Evolutionary conservation across 2,113 vertebrate species (phyloP), one percentile per base, ranked within the genome.

Genomic region (Festucalex cinctus): DNA sequence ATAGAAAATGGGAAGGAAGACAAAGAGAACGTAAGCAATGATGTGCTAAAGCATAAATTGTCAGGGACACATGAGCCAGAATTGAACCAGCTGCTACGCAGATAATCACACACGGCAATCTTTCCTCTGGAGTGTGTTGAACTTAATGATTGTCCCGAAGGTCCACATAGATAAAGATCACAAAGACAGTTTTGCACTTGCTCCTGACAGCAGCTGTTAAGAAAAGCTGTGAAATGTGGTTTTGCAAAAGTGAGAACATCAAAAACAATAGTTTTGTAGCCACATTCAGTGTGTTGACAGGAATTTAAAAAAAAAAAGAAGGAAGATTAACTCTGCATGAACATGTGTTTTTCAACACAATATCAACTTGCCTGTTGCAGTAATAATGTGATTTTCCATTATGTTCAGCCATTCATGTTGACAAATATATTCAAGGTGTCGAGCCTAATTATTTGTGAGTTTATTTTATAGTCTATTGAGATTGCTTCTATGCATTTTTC

Each of bases 401-500:
- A 41, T 17, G 43, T 58, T 48, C 39, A 36, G 13, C 73, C 73
- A 48, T 37, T 76, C 39, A 4, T n/a, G 49, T 43, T n/a, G 36
- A 54, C 17, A 32, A n/a, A 63, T 35, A 48, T 59, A 75, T 71
- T 57, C 56, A 66, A 65, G 51, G n/a, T 16, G 66, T 20, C 24
- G 46, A 73, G 41, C 39, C 61, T 68, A 57, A 67, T 69, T 54
- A 14, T 64, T 19, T 58, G 5, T 57, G 13, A 49, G 36, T 28
- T 63, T 64, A 54, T 19, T 22, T 44, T 12, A 39, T 10, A 62
- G 35, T 35, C 56, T 57, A 68, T 49, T 46, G 43, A 9, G 39
- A 6, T 49, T 20, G 61, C 41, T 28, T 22, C 28, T 16, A 16
- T 53, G 39, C 13, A 54, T 32, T 57, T 17, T 57, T 57, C 54